Base-by-base conservation (phyloP, 1,140 invertebrate species). In the Bombus terrestris region DNA sequence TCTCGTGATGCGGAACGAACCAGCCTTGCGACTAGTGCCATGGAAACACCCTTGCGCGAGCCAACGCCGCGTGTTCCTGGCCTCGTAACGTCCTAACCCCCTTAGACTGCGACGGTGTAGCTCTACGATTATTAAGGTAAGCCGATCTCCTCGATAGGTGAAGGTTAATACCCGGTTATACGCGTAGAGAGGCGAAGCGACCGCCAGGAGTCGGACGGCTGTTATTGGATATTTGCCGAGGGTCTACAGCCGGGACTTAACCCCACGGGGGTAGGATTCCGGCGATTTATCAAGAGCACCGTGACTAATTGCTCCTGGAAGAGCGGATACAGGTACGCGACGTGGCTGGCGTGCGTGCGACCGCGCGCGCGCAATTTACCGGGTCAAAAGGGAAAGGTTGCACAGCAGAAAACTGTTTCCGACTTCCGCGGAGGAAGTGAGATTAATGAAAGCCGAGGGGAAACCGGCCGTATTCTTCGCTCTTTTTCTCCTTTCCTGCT, bases 81-180 rank as follows among this genome's bases (percentile, higher is more conserved):
- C 88, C 88, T 64, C 41, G 88, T 90, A 87, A 87, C 81, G 81
- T 78, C 35, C 43, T 90, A 90, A 90, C 88, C 83, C 89, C 88
- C 86, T 81, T 82, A 57, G 78, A 88, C 80, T 69, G 62, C 84
- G 85, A 53, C 83, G 74, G 59, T 85, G 59, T 76, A 87, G 72
- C 83, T 62, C 28, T 75, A 83, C 89, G 89, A 92, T 93, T 93
- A 94, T 92, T 92, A 94, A 93, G 93, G 92, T 94, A 94, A 94
- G 93, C 92, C 91, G 93, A 94, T 94, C 91, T 91, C 75, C 76
- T 83, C 59, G 72, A 76, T 83, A 76, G 83, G 83, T 71, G 81
- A 86, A 91, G 88, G 87, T 88, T 91, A 91, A 89, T 91, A 79
- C 90, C 80, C 81, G 69, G 53, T n/a, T 53, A 59, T 32, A 69